phyloP scores from a whole-genome alignment of 2,888 invertebrate species.

The Stenotaenia linearis region DNA sequence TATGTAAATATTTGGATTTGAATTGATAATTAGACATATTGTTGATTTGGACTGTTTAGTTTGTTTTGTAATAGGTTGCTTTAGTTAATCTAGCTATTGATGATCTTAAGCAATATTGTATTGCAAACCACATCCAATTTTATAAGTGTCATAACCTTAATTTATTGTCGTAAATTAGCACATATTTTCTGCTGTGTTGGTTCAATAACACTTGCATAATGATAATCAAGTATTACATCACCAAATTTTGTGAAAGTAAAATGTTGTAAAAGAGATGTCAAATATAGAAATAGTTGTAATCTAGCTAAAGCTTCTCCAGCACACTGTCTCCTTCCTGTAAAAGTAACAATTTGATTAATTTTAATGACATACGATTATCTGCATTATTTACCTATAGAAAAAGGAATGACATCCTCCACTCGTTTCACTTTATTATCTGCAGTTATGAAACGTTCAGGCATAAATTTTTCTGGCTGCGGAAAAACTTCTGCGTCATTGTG shows the following conservation, averaged over 20 bases:
- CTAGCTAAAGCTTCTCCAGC: background rate
- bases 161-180: background rate
- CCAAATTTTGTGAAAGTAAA: background rate
- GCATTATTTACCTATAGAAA: background rate
- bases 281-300: background rate
- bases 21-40: no score
- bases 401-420: background rate
- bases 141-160: no score
- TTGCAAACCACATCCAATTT: no score
- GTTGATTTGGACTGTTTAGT: no score
- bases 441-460: background rate
- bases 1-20: no score
- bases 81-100: no score
- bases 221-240: background rate
- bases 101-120: no score
- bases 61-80: no score
- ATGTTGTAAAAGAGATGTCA: background rate
- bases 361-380: background rate
- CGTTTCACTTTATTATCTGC: background rate
- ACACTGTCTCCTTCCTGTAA: conserved; percentile 2
- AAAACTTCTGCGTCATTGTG: conserved; percentile 12
- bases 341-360: background rate
- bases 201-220: background rate
- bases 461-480: background rate
- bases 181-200: background rate